Evolutionary conservation across 1,140 invertebrate species (phyloP).

Genomic region (Trachelipus rathkii): DNA sequence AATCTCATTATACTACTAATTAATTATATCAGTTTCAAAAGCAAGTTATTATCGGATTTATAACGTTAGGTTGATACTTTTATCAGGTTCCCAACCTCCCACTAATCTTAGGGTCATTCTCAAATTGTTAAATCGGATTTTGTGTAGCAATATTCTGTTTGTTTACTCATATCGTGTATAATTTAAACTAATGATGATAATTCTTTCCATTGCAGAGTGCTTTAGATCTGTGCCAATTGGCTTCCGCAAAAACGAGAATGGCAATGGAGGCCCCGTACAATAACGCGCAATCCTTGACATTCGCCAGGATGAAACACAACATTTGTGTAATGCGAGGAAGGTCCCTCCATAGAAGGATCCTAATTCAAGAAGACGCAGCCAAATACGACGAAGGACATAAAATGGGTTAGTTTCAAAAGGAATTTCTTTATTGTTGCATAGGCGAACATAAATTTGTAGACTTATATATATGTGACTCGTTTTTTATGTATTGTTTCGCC

Average conservation of each 20-base stretch:
- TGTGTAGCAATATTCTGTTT: background rate
- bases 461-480: no score
- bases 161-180: no score
- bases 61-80: no score
- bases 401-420: constrained; percentile 30
- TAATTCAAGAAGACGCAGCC: constrained; percentile 57
- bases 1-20: no score
- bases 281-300: constrained; percentile 79
- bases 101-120: no score
- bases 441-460: no score
- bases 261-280: constrained; percentile 91
- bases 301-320: constrained; percentile 88
- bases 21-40: no score
- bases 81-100: no score
- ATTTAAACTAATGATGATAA: background rate
- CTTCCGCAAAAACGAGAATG: constrained; percentile 65
- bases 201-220: constrained; percentile 51
- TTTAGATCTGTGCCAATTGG: constrained; percentile 70
- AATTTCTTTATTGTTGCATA: no score
- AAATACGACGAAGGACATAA: constrained; percentile 59
- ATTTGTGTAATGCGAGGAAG: constrained; percentile 85
- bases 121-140: background rate
- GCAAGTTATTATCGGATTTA: no score
- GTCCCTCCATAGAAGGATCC: constrained; percentile 65
- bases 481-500: no score